Evolutionary conservation across 2,113 vertebrate genomes (phyloP), one percentile per base, ranked within the genome.

Genomic region (Stigmatopora nigra): DNA sequence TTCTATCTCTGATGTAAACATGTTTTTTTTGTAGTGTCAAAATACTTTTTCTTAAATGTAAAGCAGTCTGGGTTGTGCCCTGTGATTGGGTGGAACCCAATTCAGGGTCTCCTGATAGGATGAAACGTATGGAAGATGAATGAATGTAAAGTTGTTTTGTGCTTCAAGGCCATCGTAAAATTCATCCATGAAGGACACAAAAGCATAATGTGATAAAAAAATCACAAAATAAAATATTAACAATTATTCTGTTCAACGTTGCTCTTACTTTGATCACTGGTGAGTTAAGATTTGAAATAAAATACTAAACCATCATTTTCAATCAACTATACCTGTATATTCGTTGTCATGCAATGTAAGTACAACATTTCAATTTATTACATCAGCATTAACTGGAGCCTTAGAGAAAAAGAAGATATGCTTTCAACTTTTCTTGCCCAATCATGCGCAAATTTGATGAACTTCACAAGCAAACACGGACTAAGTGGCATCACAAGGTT

Each of bases 401-500:
- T 61, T 1, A 0, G 25, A 64, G 49, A 65, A 22, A 74, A 79
- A 84, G 68, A 77, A 78, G 72, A 4, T 41, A 48, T 0, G 0
- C 14, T 46, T 44, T 61, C 47, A 68, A 82, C 74, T 75, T 77
- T 78, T 72, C 61, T 61, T 4, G 1, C 51, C 66, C 61, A 72
- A 68, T 76, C 35, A 11, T 20, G 72, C 0, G 19, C 58, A 79
- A 71, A 62, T 72, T 71, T 79, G 69, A 76, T 77, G 55, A 82
- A 82, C 76, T 62, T 71, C 67, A 63, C 56, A 61, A 56, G 25
- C 62, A 77, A 78, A 82, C 60, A 60, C 36, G 51, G 62, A 75
- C 63, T 63, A 67, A 61, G 47, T 46, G 49, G 45, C 16, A 11
- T 76, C 69, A 63, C 60, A 62, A 70, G 57, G 48, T 66, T 73